Percentiles rank a stretch among this genome's conserved stretches.
Conservation (phyloP, 2,797 vertebrate genomes). For the Epinephelus awoara region DNA sequence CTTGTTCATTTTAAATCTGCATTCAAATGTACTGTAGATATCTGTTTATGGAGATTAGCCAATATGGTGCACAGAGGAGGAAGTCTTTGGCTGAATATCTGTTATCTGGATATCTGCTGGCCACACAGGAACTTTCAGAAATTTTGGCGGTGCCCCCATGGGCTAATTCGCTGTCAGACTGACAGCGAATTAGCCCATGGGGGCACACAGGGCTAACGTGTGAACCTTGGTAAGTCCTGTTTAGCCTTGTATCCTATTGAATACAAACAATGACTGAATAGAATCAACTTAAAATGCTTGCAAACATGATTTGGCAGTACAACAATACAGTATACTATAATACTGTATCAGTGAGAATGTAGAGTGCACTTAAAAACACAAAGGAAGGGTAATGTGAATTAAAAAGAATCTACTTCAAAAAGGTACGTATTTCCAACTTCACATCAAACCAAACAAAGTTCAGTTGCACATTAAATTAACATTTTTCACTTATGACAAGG, state of each 20-base stretch:
- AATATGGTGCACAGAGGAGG: no score
- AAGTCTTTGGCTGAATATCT: no score
- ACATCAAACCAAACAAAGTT: conserved; percentile 21
- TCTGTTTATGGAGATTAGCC: no score
- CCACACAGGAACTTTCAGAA: no score
- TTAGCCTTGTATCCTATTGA: neutral
- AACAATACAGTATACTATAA: neutral
- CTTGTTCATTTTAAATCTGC: no score
- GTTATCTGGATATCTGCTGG: no score
- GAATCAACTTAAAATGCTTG: neutral
- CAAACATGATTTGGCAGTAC: neutral
- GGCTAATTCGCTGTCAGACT: no score
- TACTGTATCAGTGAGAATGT: neutral
- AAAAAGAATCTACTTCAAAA: neutral
- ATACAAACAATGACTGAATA: neutral
- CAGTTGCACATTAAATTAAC: conserved; percentile 8
- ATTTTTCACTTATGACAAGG: conserved; percentile 4
- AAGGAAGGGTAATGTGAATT: no score
- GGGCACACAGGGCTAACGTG: neutral
- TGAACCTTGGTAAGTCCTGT: neutral
- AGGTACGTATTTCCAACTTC: conserved; percentile 6
- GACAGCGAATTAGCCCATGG: no score
- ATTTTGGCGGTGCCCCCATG: no score
- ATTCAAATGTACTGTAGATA: no score
- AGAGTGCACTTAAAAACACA: neutral